These are phyloP conservation scores for Marmota flaviventris DNA, from an alignment of 2,113 vertebrate genomes.

Conservation along the genomic window DNA sequence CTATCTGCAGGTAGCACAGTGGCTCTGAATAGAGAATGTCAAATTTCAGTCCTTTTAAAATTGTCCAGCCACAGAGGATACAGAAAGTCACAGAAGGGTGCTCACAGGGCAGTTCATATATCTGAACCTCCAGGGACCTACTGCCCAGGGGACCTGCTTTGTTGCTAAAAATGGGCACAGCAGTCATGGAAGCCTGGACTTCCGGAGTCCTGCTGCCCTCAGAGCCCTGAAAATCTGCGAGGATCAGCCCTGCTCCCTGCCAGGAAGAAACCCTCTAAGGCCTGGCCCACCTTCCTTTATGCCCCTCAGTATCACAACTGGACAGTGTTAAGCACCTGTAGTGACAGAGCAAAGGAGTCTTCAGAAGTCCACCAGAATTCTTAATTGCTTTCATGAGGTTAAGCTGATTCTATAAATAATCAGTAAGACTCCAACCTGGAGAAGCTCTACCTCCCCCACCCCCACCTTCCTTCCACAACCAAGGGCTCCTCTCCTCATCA, in stretches of 20 bases:
- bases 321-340: fast-evolving
- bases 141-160: not conserved
- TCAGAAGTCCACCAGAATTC: not conserved
- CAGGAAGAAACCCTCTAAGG: not conserved
- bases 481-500: not conserved
- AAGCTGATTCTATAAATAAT: not conserved
- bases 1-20: not conserved
- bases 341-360: not conserved
- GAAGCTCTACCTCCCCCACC: not conserved
- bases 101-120: not conserved
- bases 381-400: not conserved
- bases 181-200: not conserved
- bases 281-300: not conserved
- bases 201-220: not conserved
- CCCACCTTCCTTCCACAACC: not conserved
- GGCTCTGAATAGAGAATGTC: not conserved
- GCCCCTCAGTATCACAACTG: not conserved
- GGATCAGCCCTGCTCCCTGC: not conserved
- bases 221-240: not conserved
- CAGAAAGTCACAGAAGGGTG: not conserved
- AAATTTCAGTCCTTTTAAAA: not conserved
- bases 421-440: not conserved
- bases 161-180: not conserved
- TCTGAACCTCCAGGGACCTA: not conserved
- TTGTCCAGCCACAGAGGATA: not conserved